Conservation (phyloP, 2,888 invertebrate genomes). For the Lepidocyrtoides sp. region DNA sequence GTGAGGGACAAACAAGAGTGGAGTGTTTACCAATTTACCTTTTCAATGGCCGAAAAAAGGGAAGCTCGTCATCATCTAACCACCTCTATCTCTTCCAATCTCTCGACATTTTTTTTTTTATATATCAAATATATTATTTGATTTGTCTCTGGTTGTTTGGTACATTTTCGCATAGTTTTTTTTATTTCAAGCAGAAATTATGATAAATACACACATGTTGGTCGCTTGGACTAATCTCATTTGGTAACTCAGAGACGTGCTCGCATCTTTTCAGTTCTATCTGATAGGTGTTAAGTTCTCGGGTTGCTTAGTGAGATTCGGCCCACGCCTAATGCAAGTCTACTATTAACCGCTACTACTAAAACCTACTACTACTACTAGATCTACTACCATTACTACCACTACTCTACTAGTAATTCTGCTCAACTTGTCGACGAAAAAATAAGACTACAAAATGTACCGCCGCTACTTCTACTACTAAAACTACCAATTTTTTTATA, state of each 20-base stretch:
- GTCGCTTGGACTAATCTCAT: constrained; percentile 95
- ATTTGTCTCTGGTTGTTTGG: not conserved
- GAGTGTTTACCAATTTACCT: constrained; percentile 20
- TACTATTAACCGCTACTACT: constrained; percentile 78
- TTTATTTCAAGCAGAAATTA: constrained; percentile 41
- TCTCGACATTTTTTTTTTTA: constrained; percentile 1
- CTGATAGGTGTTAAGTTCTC: constrained; percentile 82
- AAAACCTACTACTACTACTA: constrained; percentile 63
- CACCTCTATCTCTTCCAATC: not conserved
- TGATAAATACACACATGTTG: constrained; percentile 66
- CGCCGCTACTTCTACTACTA: constrained; percentile 12
- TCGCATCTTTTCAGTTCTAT: constrained; percentile 71
- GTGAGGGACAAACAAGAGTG: not conserved
- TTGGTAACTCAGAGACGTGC: constrained; percentile 97
- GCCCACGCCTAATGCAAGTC: constrained; percentile 85
- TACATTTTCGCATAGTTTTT: constrained; percentile 58
- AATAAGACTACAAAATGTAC: constrained; percentile 19
- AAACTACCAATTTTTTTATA: constrained; percentile 58
- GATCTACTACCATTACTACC: constrained; percentile 47
- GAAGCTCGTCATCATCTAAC: constrained; percentile 22
- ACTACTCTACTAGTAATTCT: constrained; percentile 52
- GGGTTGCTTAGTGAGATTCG: constrained; percentile 86
- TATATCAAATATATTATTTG: too few species aligned
- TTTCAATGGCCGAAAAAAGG: constrained; percentile 18
- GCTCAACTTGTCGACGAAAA: constrained; percentile 57